Evolutionary conservation across 2,113 vertebrate species (phyloP).

Genomic region (Amblyopsis rosae): DNA sequence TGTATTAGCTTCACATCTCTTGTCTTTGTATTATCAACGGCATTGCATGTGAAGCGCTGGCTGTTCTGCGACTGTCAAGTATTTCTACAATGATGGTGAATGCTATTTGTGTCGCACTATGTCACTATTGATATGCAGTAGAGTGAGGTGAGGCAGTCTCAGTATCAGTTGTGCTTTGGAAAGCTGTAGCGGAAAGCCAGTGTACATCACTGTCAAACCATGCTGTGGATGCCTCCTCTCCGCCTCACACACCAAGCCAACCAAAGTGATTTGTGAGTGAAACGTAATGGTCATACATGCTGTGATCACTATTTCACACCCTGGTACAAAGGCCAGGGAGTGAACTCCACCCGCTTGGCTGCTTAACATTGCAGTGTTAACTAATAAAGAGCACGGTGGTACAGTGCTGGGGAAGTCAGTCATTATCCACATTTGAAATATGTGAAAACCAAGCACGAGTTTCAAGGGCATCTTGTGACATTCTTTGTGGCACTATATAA

Average conservation of each 20-base stretch:
- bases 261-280: conserved; percentile 40
- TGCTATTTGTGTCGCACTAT: neutral
- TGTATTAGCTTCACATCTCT: no score
- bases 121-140: conserved; percentile 1
- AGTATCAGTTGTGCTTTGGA: conserved; percentile 7
- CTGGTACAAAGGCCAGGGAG: conserved; percentile 52
- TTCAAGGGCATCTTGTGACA: conserved; percentile 70
- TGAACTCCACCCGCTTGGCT: conserved; percentile 38
- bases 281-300: conserved; percentile 56
- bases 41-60: no score
- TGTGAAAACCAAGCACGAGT: conserved; percentile 66
- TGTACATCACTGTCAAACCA: conserved; percentile 46
- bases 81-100: no score
- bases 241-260: conserved; percentile 46
- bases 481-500: conserved; percentile 74
- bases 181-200: conserved; percentile 25
- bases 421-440: conserved; percentile 74
- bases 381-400: conserved; percentile 65
- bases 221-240: conserved; percentile 31
- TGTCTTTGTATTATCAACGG: no score
- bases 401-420: conserved; percentile 54
- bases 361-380: conserved; percentile 63
- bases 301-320: conserved; percentile 73
- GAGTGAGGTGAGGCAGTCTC: conserved; percentile 6
- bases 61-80: no score